Evolutionary conservation across 2,113 vertebrate species (phyloP).

Genomic region (Dryoscopus gambensis): DNA sequence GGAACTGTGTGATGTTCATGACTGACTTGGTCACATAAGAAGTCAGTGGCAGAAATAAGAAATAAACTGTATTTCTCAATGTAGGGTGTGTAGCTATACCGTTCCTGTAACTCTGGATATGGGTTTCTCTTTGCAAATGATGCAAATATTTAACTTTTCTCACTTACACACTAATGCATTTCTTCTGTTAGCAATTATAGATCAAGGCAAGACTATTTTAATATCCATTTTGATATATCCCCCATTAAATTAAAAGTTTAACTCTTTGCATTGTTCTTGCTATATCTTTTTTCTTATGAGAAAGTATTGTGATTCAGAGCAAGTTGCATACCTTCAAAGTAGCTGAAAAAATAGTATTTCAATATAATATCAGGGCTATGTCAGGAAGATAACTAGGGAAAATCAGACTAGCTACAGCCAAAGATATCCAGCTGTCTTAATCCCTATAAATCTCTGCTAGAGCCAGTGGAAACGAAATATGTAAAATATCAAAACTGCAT

Average conservation of each 20-base stretch:
- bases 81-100: neutral
- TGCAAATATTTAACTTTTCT: neutral
- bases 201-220: neutral
- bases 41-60: neutral
- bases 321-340: neutral
- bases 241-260: neutral
- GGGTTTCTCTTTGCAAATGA: neutral
- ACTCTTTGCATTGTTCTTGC: neutral
- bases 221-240: neutral
- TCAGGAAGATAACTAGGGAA: neutral
- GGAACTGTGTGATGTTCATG: rapidly evolving
- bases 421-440: neutral
- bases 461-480: neutral
- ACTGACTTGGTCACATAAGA: neutral
- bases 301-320: neutral
- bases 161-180: neutral
- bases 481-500: neutral
- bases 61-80: neutral
- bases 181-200: neutral
- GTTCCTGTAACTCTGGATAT: neutral
- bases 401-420: neutral
- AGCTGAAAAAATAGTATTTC: neutral
- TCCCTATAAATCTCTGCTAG: neutral
- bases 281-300: neutral
- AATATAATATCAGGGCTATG: neutral